Conservation (phyloP, 2,888 invertebrate species). For the Cancer borealis region DNA sequence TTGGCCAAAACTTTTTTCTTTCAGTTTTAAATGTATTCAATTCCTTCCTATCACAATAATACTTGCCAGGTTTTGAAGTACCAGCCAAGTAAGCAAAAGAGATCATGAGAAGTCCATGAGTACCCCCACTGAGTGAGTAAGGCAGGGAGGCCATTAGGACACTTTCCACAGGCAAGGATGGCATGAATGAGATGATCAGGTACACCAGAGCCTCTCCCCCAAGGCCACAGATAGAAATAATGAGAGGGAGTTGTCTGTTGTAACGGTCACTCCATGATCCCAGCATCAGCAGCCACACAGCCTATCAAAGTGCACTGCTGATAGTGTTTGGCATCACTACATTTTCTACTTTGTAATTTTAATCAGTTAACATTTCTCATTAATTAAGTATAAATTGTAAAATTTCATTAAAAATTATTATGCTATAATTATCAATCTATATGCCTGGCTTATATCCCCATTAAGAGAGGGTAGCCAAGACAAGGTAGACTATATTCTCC, state of each 20-base stretch:
- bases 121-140: conserved; percentile 72
- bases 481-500: no score
- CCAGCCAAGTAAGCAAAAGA: conserved; percentile 73
- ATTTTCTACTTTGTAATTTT: neutral
- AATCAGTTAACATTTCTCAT: neutral
- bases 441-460: no score
- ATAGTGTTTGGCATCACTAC: neutral
- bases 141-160: conserved; percentile 66
- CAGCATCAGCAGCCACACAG: conserved; percentile 69
- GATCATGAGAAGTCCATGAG: conserved; percentile 74
- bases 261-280: conserved; percentile 75
- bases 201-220: conserved; percentile 63
- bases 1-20: no score
- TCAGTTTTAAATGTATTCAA: neutral
- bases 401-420: no score
- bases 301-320: conserved; percentile 55
- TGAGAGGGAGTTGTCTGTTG: conserved; percentile 66
- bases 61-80: conserved; percentile 61
- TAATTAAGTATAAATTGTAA: neutral
- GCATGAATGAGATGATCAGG: conserved; percentile 58
- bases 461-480: no score
- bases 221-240: conserved; percentile 65
- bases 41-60: neutral
- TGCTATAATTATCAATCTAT: no score
- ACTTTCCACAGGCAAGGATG: conserved; percentile 66